phyloP scores from a whole-genome alignment of 1,140 invertebrate genomes.

The Drosophila albomicans region DNA sequence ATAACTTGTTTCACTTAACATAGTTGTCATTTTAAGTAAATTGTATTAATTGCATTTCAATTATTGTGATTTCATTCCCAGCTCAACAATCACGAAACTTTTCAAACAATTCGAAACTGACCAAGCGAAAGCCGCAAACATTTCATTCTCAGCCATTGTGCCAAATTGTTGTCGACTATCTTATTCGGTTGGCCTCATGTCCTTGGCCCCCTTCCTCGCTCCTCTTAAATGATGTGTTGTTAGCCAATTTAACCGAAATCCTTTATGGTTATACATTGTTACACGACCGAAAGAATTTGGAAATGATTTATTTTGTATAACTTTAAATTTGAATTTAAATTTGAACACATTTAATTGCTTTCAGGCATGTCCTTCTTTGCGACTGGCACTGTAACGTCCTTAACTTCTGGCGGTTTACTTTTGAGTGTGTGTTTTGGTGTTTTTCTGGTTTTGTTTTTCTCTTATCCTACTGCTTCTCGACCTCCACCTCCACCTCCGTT shows the following conservation, averaged over 20 bases:
- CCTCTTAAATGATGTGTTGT: conserved; percentile 68
- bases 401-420: conserved; percentile 34
- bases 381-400: conserved; percentile 4
- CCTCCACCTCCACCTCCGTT: not conserved
- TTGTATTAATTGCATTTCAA: not conserved
- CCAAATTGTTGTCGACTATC: conserved; percentile 5
- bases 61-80: not conserved
- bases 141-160: conserved; percentile 52
- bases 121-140: conserved; percentile 15
- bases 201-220: conserved; percentile 6
- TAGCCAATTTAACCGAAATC: conserved; percentile 61
- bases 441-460: conserved; percentile 8
- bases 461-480: not conserved
- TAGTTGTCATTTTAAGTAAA: not conserved
- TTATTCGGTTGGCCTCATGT: not conserved
- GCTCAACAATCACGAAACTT: not conserved
- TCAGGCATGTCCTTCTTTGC: conserved; percentile 19
- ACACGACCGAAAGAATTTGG: conserved; percentile 39
- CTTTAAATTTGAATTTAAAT: conserved; percentile 41
- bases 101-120: not conserved
- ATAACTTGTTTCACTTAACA: too few relatives aligned
- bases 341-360: conserved; percentile 65
- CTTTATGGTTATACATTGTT: conserved; percentile 22
- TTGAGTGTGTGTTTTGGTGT: conserved; percentile 19
- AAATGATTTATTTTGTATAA: conserved; percentile 71